Percentiles rank a stretch among this genome's conserved stretches.
These are phyloP conservation scores for Scophthalmus maximus DNA, from an alignment of 2,113 vertebrate genomes.

Conservation along the genomic window DNA sequence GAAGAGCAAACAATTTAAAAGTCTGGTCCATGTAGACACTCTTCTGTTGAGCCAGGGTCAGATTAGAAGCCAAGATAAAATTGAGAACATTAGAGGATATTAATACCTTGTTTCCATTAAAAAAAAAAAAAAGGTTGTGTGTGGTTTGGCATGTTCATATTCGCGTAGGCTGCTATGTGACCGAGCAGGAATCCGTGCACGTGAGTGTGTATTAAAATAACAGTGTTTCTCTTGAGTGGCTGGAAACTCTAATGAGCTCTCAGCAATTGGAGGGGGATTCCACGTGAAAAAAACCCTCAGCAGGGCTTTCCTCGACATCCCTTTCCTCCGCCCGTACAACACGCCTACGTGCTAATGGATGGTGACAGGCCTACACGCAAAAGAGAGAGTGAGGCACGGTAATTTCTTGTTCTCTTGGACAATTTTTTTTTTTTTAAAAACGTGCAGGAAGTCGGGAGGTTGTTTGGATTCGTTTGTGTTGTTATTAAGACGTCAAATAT, in stretches of 20 bases:
- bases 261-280: constrained; percentile 52
- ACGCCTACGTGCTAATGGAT: constrained; percentile 41
- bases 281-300: constrained; percentile 67
- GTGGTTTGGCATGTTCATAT: constrained; percentile 34
- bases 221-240: constrained; percentile 43
- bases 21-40: constrained; percentile 5
- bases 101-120: constrained; percentile 48
- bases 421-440: too few species aligned
- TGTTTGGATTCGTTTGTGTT: constrained; percentile 30
- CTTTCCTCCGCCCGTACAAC: constrained; percentile 26
- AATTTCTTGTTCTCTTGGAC: constrained; percentile 61
- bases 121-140: constrained; percentile 19
- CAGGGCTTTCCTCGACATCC: constrained; percentile 67
- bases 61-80: constrained; percentile 36
- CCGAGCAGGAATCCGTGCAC: constrained; percentile 26
- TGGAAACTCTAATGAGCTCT: constrained; percentile 70
- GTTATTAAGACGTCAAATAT: constrained; percentile 59
- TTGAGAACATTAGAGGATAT: constrained; percentile 38
- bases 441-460: constrained; percentile 27
- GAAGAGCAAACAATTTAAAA: constrained; percentile 16
- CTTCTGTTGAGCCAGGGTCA: not conserved
- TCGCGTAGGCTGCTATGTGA: constrained; percentile 24
- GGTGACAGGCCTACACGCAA: constrained; percentile 46
- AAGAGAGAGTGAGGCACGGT: constrained; percentile 43
- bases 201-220: constrained; percentile 50